A percentile compares a stretch with the other conserved stretches of the same genome.
Evolutionary conservation across 2,888 invertebrate genomes (phyloP).

Genomic region (Leptinotarsa juncta): DNA sequence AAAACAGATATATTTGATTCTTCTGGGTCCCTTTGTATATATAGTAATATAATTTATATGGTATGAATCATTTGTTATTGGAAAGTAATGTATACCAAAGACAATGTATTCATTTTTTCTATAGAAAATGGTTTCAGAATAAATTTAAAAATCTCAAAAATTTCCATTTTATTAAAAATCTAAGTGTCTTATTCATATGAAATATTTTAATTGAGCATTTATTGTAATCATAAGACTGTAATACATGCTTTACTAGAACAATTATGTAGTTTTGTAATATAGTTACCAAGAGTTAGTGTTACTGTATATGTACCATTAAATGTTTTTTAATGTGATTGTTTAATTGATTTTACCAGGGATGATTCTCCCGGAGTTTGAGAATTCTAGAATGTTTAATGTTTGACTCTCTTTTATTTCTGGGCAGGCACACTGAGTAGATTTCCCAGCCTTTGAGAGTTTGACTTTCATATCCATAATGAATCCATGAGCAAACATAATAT

Average conservation of each 20-base stretch:
- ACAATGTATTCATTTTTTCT: neutral
- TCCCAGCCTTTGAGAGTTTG: too few species aligned
- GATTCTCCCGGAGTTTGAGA: too few species aligned
- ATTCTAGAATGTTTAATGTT: too few species aligned
- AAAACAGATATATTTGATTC: too few species aligned
- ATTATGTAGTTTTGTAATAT: conserved; percentile 29
- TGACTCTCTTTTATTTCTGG: too few species aligned
- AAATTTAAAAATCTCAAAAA: neutral
- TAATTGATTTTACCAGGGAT: neutral
- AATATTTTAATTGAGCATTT: conserved; percentile 20
- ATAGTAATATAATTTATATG: too few species aligned
- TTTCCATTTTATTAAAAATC: conserved; percentile 10
- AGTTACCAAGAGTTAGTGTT: conserved; percentile 31
- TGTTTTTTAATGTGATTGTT: conserved; percentile 4
- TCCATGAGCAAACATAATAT: too few species aligned
- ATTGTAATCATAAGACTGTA: conserved; percentile 18
- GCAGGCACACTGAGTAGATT: too few species aligned
- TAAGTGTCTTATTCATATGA: conserved; percentile 33
- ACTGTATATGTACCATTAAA: conserved; percentile 16
- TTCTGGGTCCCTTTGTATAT: too few species aligned
- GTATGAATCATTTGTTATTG: too few species aligned
- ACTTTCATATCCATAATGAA: too few species aligned
- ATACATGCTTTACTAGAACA: conserved; percentile 23
- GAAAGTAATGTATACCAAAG: too few species aligned
- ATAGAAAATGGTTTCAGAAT: neutral